Percentiles rank a stretch among this genome's conserved stretches.
phyloP scores from a whole-genome alignment of 2,797 vertebrate genomes.

The Lemur catta region DNA sequence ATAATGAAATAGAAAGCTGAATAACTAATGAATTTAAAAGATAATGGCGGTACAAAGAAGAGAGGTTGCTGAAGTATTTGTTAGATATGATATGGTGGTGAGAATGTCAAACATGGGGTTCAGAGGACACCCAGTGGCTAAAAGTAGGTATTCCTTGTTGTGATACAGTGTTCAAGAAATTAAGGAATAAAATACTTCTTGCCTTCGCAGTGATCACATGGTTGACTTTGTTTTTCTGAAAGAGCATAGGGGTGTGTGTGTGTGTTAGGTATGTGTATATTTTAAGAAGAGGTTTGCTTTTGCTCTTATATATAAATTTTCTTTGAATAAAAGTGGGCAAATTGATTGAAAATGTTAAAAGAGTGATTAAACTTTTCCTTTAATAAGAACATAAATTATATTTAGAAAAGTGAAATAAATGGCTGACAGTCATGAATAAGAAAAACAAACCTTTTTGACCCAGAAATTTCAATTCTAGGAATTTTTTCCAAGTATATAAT shows the following conservation, averaged over 20 bases:
- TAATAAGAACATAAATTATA: background rate
- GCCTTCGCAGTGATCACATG: background rate
- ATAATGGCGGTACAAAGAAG: background rate
- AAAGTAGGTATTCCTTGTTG: background rate
- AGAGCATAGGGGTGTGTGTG: background rate
- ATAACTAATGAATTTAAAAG: background rate
- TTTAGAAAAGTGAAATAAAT: background rate
- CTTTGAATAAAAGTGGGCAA: background rate
- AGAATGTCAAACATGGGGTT: background rate
- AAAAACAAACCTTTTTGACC: background rate
- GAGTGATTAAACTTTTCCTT: background rate
- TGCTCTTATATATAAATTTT: background rate
- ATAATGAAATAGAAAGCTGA: background rate
- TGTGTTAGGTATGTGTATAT: background rate
- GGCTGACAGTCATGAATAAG: background rate
- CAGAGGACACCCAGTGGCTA: conserved; percentile 50
- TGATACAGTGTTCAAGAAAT: background rate
- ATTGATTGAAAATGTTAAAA: conserved; percentile 13
- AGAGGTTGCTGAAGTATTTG: background rate
- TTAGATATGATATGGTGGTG: background rate
- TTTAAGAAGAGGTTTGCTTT: background rate
- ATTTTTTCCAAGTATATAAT: background rate
- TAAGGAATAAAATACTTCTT: background rate
- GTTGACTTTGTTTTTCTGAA: background rate
- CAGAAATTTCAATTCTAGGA: background rate